phyloP scores from a whole-genome alignment of 2,113 vertebrate species.

The Dipodomys merriami region DNA sequence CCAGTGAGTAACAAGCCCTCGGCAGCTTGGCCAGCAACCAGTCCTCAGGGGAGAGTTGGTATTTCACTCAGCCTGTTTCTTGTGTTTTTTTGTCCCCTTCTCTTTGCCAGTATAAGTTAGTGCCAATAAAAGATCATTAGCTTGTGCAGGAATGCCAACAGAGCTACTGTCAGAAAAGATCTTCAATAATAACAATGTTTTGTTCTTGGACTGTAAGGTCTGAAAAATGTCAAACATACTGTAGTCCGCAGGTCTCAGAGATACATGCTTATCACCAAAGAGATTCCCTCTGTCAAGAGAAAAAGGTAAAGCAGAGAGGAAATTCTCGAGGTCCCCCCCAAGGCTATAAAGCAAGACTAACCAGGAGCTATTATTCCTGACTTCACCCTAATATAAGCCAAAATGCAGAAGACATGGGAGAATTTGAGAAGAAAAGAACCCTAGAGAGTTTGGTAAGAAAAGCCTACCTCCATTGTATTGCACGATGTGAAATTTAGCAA shows the following conservation, averaged over 20 bases:
- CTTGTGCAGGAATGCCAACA: neutral
- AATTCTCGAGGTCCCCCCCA: neutral
- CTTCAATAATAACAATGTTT: neutral
- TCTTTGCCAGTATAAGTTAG: conserved; percentile 48
- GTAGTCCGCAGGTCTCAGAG: neutral
- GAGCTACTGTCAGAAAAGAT: neutral
- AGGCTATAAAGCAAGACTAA: neutral
- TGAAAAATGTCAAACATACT: neutral
- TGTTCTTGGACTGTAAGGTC: neutral
- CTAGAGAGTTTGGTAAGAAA: neutral
- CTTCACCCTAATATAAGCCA: neutral
- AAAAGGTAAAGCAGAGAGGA: neutral
- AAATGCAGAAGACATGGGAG: neutral
- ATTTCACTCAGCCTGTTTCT: conserved; percentile 44
- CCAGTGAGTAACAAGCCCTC: neutral
- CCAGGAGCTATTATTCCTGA: neutral
- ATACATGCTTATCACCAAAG: neutral
- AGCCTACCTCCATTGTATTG: neutral
- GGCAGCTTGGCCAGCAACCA: neutral
- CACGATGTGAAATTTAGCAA: neutral
- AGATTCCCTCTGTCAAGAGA: neutral
- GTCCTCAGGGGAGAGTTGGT: conserved; percentile 18
- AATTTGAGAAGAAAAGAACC: neutral
- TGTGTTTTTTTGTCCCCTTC: conserved; percentile 62
- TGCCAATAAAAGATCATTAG: conserved; percentile 38